Base-by-base conservation (phyloP, 2,888 invertebrate species). In the Osmoderma eremita region DNA sequence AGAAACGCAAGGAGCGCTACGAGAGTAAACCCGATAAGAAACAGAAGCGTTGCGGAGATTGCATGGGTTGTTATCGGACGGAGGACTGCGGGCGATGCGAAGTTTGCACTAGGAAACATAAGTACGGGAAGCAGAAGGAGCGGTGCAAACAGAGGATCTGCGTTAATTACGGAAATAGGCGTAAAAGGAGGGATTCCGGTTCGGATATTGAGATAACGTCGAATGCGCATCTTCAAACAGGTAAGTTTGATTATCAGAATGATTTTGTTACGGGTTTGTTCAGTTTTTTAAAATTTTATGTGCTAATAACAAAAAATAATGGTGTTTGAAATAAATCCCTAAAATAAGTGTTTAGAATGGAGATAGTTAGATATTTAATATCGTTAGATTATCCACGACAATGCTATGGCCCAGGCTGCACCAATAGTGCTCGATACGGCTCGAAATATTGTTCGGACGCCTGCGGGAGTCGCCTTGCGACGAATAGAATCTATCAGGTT, bases 391-490 rank as follows among this genome's bases (percentile, higher is more conserved):
- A 86, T 39, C 85, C 91, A 0, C 83, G 91, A 0, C 98, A 98
- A 77, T 99, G 98, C 80, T 92, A 92, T 78, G 98, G 98, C 0
- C 97, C 97, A 0, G 89, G 90, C 63, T 99, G 99, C 81, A 86
- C 87, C 0, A 88, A 90, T 67, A 88, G 90, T 41, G 93, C 97
- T 0, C 85, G 91, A 12, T 87, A 81, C 70, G 84, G 87, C 0
- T 96, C 95, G 68, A 98, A 98, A 83, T 98, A 98, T 79, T 98
- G 98, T 79, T 92, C 94, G 5, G 90, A 96, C 71, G 90, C 91
- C 71, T 98, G 98, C 80, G 98, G 98, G 0, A 86, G 95, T 77
- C 89, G 91, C 76, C 84, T 98, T 22, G 97, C 98, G 0, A 91
- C 92, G 0, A 90, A 89, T 49, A 86, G 95, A 74, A 93, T 95